These are phyloP conservation scores for Phrynocephalus guinanensis DNA, from an alignment of 2,797 vertebrate genomes.

Conservation along the genomic window DNA sequence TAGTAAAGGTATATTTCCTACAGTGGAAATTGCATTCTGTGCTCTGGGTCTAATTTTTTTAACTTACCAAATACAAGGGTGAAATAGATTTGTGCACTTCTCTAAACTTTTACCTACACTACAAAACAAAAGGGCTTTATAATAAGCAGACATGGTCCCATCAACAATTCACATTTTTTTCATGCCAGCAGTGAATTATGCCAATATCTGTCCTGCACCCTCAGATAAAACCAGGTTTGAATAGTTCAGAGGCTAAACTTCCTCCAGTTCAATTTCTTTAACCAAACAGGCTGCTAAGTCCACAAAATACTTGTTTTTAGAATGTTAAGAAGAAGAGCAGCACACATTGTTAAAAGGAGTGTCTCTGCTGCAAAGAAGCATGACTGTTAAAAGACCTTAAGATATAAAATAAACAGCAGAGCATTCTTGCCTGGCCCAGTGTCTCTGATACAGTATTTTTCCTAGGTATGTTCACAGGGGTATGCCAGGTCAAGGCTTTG, in stretches of 20 bases:
- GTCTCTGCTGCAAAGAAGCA: no score
- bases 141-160: not conserved
- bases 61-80: not conserved
- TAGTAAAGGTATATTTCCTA: no score
- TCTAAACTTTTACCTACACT: not conserved
- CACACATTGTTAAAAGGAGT: no score
- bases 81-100: not conserved
- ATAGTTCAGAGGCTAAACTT: not conserved
- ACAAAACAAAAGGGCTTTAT: not conserved
- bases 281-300: no score
- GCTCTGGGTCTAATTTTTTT: not conserved
- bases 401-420: no score
- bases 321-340: no score
- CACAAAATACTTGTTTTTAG: no score
- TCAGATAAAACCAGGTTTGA: conserved; percentile 10
- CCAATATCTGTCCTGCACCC: conserved; percentile 17
- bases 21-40: not conserved
- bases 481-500: no score
- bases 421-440: no score
- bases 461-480: no score
- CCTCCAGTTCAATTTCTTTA: conserved; percentile 20
- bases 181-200: conserved; percentile 8
- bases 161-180: conserved; percentile 16
- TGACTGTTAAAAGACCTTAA: no score
- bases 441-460: no score